Evolutionary conservation across 2,888 invertebrate genomes (phyloP).

Genomic region (Sphinx pinastri): DNA sequence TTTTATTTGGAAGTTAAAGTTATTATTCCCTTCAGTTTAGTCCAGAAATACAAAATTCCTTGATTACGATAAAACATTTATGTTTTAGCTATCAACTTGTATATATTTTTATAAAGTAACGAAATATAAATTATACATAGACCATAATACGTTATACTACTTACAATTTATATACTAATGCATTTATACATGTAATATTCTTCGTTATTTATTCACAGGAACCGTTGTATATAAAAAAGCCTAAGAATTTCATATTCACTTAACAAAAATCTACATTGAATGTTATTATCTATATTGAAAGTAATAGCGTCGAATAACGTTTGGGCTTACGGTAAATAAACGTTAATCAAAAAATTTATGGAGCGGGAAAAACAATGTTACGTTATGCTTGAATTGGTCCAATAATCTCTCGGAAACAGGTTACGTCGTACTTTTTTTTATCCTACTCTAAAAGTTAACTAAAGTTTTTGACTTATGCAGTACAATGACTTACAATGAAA

Average conservation of each 20-base stretch:
- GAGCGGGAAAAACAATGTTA: conserved; percentile 36
- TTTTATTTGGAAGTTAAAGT: no score
- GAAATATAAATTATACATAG: background rate
- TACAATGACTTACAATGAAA: background rate
- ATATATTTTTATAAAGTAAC: background rate
- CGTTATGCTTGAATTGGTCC: conserved; percentile 6
- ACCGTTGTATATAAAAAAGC: no score
- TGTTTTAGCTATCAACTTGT: no score
- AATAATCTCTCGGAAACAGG: conserved; percentile 2
- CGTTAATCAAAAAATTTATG: conserved; percentile 39
- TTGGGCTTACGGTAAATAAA: conserved; percentile 26
- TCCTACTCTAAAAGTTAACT: background rate
- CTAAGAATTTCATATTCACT: background rate
- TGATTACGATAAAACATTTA: background rate
- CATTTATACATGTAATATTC: background rate
- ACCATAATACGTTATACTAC: no score
- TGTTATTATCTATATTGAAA: conserved; percentile 20
- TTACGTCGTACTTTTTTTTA: background rate
- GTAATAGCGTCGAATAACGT: conserved; percentile 12
- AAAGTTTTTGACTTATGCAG: background rate
- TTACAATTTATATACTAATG: no score
- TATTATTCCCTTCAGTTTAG: no score
- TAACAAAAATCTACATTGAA: conserved; percentile 8
- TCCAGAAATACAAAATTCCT: background rate
- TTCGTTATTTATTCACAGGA: background rate